Conservation (phyloP, 1,140 invertebrate species). For the Aporrectodea caliginosa region DNA sequence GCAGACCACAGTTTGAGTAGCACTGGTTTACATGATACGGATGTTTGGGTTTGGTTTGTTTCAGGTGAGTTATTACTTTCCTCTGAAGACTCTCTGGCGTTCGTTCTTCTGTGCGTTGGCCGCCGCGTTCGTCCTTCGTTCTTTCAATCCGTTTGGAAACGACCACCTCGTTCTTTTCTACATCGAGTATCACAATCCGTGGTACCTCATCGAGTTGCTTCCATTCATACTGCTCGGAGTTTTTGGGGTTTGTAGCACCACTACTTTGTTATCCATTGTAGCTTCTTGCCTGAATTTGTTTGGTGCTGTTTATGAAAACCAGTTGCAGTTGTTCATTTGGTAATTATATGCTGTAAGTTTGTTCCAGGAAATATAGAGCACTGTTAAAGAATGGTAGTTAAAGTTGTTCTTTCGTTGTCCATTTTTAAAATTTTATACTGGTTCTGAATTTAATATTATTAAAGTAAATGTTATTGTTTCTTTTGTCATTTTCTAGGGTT, state of each 20-base stretch:
- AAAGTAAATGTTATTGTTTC: too few species aligned
- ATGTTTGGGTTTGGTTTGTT: too few species aligned
- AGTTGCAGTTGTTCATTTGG: too few species aligned
- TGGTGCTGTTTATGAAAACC: too few species aligned
- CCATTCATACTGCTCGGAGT: slow-evolving; percentile 94
- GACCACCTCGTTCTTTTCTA: slow-evolving; percentile 98
- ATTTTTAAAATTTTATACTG: too few species aligned
- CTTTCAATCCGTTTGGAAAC: slow-evolving; percentile 98
- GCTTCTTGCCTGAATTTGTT: too few species aligned
- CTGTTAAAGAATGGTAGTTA: too few species aligned
- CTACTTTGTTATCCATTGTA: background rate
- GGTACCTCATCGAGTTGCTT: slow-evolving; percentile 97
- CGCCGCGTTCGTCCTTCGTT: slow-evolving; percentile 92
- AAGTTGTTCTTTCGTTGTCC: too few species aligned
- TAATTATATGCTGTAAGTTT: too few species aligned
- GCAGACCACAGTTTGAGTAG: too few species aligned
- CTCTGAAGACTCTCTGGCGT: slow-evolving; percentile 96
- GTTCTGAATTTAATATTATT: slow-evolving; percentile 27
- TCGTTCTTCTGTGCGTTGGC: slow-evolving; percentile 99
- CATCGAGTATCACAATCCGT: slow-evolving; percentile 96
- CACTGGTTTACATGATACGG: too few species aligned
- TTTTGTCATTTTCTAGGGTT: slow-evolving; percentile 77
- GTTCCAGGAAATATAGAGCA: too few species aligned
- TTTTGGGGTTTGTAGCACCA: slow-evolving; percentile 76
- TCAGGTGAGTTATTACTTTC: slow-evolving; percentile 99